These are phyloP conservation scores for Peromyscus nudipes DNA, from an alignment of 2,797 vertebrate species.

Conservation along the genomic window DNA sequence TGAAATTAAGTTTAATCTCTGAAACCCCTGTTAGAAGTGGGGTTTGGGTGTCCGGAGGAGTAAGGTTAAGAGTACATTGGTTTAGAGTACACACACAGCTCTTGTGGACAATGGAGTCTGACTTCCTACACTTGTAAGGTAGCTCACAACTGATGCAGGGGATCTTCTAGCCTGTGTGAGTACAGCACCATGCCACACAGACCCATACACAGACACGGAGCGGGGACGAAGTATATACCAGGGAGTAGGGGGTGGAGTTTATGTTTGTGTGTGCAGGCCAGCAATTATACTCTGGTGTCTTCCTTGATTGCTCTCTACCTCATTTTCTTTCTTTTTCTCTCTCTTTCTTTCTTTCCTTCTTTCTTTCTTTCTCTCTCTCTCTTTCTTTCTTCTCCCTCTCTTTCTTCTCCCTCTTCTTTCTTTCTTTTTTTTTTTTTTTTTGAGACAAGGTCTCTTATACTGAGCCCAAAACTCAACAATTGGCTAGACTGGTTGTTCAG, in stretches of 20 bases:
- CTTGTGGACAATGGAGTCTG: neutral
- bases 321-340: neutral
- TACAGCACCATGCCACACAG: neutral
- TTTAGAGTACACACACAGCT: neutral
- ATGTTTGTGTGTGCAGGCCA: neutral
- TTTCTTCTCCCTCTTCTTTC: too few species aligned
- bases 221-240: too few species aligned
- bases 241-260: neutral
- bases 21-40: neutral
- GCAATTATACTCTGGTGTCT: neutral
- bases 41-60: neutral
- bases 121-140: too few species aligned
- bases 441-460: too few species aligned
- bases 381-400: too few species aligned
- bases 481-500: neutral
- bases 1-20: neutral
- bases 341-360: too few species aligned
- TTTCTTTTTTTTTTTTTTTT: too few species aligned
- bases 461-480: too few species aligned
- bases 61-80: neutral
- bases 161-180: neutral
- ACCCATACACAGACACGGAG: neutral
- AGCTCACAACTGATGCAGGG: too few species aligned
- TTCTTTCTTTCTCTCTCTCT: too few species aligned
- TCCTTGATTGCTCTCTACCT: neutral